These are phyloP conservation scores for Habroteleia sp. DNA, from an alignment of 2,888 invertebrate genomes.

Conservation along the genomic window DNA sequence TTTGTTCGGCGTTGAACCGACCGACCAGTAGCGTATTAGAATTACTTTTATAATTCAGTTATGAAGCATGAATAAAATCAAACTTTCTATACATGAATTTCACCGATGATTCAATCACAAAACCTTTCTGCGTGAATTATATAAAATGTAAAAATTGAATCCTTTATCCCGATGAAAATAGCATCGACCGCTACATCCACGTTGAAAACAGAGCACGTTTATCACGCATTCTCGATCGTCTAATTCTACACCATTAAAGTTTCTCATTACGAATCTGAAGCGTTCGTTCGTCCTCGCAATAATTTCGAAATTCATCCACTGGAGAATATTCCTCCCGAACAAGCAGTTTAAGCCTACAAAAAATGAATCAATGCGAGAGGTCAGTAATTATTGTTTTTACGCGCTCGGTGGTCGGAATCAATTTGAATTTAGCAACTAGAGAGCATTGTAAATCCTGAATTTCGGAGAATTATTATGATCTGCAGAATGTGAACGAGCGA, in stretches of 20 bases:
- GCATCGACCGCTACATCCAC: no score
- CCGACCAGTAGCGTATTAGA: constrained; percentile 22
- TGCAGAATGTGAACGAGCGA: no score
- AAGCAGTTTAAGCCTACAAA: constrained; percentile 32
- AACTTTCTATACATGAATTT: no score
- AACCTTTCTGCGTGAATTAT: not conserved
- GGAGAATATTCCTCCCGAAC: constrained; percentile 32
- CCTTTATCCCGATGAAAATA: not conserved
- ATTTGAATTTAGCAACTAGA: constrained; percentile 18
- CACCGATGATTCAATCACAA: no score
- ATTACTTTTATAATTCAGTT: constrained; percentile 24
- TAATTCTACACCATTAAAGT: constrained; percentile 30
- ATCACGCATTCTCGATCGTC: no score
- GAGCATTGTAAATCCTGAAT: constrained; percentile 8
- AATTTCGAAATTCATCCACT: constrained; percentile 35
- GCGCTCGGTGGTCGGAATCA: not conserved
- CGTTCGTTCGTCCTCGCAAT: constrained; percentile 25
- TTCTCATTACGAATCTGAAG: constrained; percentile 30
- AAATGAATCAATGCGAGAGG: constrained; percentile 31
- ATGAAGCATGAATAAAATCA: not conserved
- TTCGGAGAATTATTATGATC: not conserved
- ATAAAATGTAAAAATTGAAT: not conserved
- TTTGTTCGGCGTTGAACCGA: constrained; percentile 18
- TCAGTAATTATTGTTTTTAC: constrained; percentile 38
- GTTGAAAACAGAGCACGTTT: no score